These are phyloP conservation scores for Chalcis sispes DNA, from an alignment of 2,888 invertebrate genomes.

Conservation along the genomic window DNA sequence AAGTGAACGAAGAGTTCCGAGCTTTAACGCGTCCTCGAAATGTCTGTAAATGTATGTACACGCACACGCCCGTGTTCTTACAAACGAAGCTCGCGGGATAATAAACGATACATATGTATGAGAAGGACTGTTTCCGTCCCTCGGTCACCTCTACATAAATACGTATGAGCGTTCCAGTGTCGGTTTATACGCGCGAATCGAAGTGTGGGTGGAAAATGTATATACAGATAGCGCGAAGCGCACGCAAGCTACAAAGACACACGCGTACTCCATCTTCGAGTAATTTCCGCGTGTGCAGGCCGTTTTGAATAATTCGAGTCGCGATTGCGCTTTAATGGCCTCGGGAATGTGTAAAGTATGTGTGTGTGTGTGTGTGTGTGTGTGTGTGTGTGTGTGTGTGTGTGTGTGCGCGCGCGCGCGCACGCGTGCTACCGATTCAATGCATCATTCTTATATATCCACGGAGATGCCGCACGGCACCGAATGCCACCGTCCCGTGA, in stretches of 20 bases:
- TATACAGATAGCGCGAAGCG: not conserved
- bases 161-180: not conserved
- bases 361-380: too few relatives aligned
- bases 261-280: not conserved
- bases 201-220: not conserved
- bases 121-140: slow-evolving; percentile 24
- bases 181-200: not conserved
- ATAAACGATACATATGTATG: slow-evolving; percentile 47
- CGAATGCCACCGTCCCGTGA: slow-evolving; percentile 9
- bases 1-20: not conserved
- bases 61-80: not conserved
- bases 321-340: slow-evolving; percentile 51
- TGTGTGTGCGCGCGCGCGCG: too few relatives aligned
- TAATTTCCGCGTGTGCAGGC: slow-evolving; percentile 21
- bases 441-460: not conserved
- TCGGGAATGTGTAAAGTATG: not conserved
- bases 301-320: slow-evolving; percentile 49
- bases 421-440: slow-evolving; percentile 14
- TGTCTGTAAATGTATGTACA: not conserved
- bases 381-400: too few relatives aligned
- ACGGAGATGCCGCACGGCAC: not conserved
- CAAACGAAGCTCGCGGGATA: slow-evolving; percentile 6
- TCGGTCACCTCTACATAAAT: not conserved
- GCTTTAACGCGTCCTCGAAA: not conserved
- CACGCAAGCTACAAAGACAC: not conserved